Base-by-base conservation (phyloP, 2,888 invertebrate genomes). In the Volucella bombylans region DNA sequence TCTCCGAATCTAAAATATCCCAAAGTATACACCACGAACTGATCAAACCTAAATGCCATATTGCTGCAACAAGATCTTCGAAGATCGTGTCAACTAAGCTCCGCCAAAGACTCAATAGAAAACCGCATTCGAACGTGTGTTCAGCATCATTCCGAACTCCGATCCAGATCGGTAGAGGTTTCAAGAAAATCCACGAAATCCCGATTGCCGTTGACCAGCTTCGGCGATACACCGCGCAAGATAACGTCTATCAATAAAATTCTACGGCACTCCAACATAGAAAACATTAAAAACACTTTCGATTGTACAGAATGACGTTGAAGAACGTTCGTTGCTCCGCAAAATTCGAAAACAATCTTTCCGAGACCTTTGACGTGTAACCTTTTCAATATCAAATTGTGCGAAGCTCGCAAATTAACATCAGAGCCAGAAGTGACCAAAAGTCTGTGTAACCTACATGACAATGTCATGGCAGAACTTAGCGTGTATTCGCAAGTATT, bases 101-200 rank as follows among this genome's bases (percentile, higher is more conserved):
- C 71, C 81, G 10, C 23, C 55, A 2, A 87, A 81, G 1, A 87
- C 77, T 45, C 88, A 86, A 0, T 86, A 86, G 4, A 86, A 77
- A 23, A 62, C 72, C 4, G 88, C 87, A 2, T 82, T 89, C 1
- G 88, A 86, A 50, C 4, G 10, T 89, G 90, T 47, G 88, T 91
- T 0, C 90, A 88, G 41, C 91, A 90, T 86, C 88, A 89, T 0
- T 41, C 87, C 0, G 88, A 90, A 50, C 52, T 89, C 8, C 89
- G 90, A 39, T 89, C 90, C 0, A n/a, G n/a, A n/a, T 90, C 90
- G 0, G 88, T 88, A 9, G 90, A 90, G 72, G 86, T 89, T 12
- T 86, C 87, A 1, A 86, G 49, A 1, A 88, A 87, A 72, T 67
- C 88, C 0, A 62, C 82, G 0, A 90, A 90, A 65, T 81, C 88